phyloP scores from a whole-genome alignment of 1,140 invertebrate species.

The Glossosoma conforme region DNA sequence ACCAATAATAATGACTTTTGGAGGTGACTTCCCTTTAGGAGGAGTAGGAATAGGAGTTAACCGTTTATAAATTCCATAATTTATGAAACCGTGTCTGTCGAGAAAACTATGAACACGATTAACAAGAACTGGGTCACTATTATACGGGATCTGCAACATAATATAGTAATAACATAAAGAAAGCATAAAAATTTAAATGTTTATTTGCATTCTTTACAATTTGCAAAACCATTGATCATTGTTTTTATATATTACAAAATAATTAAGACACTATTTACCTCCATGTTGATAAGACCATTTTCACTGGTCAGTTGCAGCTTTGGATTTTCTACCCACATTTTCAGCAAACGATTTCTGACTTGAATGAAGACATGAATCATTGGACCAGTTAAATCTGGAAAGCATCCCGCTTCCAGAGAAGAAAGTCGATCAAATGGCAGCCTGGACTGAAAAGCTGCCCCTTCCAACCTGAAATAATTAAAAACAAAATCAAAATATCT shows the following conservation, averaged over 20 bases:
- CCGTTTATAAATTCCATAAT: slow-evolving; percentile 95
- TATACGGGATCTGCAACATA: slow-evolving; percentile 67
- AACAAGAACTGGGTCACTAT: slow-evolving; percentile 82
- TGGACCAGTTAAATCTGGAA: slow-evolving; percentile 83
- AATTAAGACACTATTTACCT: slow-evolving; percentile 51
- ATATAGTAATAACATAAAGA: no score
- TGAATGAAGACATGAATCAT: slow-evolving; percentile 88
- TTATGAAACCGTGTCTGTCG: slow-evolving; percentile 95
- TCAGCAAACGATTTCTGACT: slow-evolving; percentile 89
- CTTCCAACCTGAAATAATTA: slow-evolving; percentile 68
- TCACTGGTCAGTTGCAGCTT: slow-evolving; percentile 87
- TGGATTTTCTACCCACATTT: slow-evolving; percentile 95
- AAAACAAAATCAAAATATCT: slow-evolving; percentile 35
- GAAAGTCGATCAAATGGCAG: slow-evolving; percentile 94
- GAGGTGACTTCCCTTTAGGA: slow-evolving; percentile 65
- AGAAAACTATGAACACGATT: slow-evolving; percentile 86
- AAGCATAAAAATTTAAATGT: no score
- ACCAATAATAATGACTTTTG: slow-evolving; percentile 92
- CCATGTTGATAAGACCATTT: slow-evolving; percentile 74
- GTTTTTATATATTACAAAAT: no score
- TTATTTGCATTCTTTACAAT: no score
- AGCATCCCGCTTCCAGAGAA: slow-evolving; percentile 87
- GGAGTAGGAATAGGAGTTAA: slow-evolving; percentile 64
- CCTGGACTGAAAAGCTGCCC: slow-evolving; percentile 88
- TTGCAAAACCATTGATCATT: no score